Conservation (phyloP, 2,113 vertebrate genomes). For the Melanotaenia duboulayi region DNA sequence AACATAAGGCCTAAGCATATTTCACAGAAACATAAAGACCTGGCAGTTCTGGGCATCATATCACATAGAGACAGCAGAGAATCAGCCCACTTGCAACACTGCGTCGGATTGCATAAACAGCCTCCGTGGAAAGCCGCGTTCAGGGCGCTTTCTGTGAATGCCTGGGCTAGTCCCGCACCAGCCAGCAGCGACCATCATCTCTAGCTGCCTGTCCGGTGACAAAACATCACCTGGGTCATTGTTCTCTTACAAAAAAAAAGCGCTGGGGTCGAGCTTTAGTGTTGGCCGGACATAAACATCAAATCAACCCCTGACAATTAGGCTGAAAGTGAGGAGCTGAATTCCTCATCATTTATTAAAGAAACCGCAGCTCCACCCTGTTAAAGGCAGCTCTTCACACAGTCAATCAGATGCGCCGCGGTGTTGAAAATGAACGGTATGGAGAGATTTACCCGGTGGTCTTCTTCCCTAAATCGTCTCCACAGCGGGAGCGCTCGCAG, state of each 20-base stretch:
- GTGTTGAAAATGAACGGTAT: background rate
- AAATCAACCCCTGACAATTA: slow-evolving; percentile 34
- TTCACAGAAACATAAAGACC: slow-evolving; percentile 52
- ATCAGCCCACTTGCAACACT: slow-evolving; percentile 60
- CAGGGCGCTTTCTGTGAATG: slow-evolving; percentile 23
- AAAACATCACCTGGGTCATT: slow-evolving; percentile 46
- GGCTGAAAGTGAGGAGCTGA: slow-evolving; percentile 34
- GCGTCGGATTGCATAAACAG: slow-evolving; percentile 72
- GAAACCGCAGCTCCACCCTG: slow-evolving; percentile 78
- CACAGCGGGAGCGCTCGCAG: slow-evolving; percentile 20
- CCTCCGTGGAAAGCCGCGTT: slow-evolving; percentile 39
- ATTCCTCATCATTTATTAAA: slow-evolving; percentile 78
- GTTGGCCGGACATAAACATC: slow-evolving; percentile 42
- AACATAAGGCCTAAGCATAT: slow-evolving; percentile 48
- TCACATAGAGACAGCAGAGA: slow-evolving; percentile 9
- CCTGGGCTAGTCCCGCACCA: slow-evolving; percentile 51
- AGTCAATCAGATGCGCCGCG: slow-evolving; percentile 1
- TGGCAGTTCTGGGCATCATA: slow-evolving; percentile 36
- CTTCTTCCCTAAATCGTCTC: slow-evolving; percentile 48
- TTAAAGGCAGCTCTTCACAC: slow-evolving; percentile 32
- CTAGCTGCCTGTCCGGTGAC: slow-evolving; percentile 19
- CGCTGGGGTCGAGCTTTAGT: background rate
- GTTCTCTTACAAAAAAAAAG: slow-evolving; percentile 15
- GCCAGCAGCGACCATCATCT: slow-evolving; percentile 46
- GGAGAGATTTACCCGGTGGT: slow-evolving; percentile 22